These are phyloP conservation scores for Galagoides demidoff DNA, from an alignment of 2,797 vertebrate species.

Conservation along the genomic window DNA sequence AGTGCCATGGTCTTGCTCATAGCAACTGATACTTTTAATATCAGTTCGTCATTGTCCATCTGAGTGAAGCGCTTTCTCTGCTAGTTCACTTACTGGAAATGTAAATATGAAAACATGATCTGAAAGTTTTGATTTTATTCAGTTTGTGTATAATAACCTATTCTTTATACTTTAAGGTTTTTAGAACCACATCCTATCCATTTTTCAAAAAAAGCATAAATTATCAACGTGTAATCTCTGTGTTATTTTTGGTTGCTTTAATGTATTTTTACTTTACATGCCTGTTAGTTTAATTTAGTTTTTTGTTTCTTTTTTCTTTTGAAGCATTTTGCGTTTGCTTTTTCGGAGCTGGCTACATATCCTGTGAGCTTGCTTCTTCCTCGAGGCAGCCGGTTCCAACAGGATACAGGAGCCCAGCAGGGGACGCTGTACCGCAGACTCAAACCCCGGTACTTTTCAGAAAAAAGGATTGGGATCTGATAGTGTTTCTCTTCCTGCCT, in stretches of 20 bases:
- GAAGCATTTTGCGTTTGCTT: not conserved
- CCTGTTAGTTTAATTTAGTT: not conserved
- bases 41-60: not conserved
- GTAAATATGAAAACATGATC: not conserved
- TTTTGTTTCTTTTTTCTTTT: not conserved
- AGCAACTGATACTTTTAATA: not conserved
- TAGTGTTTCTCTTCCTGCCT: not conserved
- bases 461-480: not conserved
- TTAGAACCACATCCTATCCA: not conserved
- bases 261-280: not conserved
- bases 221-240: not conserved
- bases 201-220: not conserved
- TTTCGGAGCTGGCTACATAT: not conserved
- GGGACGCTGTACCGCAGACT: not conserved
- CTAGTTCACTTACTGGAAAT: not conserved
- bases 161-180: not conserved
- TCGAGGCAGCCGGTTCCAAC: not conserved
- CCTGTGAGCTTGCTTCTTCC: not conserved
- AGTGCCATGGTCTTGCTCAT: too few relatives aligned
- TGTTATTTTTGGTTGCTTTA: not conserved
- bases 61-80: not conserved
- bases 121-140: not conserved
- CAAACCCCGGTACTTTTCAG: not conserved
- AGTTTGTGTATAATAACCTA: not conserved
- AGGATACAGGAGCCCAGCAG: not conserved